Conservation (phyloP, 2,888 invertebrate genomes). For the Sinelater perroti region DNA sequence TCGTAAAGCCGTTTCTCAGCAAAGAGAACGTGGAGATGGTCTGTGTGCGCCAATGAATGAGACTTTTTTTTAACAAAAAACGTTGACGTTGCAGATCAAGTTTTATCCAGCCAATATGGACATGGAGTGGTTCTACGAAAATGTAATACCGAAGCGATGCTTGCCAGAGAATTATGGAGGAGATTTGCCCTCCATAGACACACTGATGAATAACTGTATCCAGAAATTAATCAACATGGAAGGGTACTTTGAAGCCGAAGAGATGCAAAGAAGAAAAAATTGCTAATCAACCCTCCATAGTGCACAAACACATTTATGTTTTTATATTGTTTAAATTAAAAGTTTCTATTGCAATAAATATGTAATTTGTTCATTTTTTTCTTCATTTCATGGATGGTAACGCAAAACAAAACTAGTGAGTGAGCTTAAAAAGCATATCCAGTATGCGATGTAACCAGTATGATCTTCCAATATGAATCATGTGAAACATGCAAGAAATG, state of each 20-base stretch:
- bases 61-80: neutral
- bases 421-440: no score
- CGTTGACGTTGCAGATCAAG: constrained; percentile 62
- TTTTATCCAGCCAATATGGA: constrained; percentile 67
- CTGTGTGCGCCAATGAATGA: constrained; percentile 3
- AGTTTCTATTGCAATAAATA: neutral
- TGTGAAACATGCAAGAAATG: no score
- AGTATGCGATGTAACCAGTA: no score
- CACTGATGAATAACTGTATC: constrained; percentile 44
- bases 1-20: constrained; percentile 67
- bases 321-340: neutral
- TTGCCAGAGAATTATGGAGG: constrained; percentile 72
- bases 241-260: constrained; percentile 49
- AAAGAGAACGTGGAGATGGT: constrained; percentile 42
- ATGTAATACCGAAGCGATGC: constrained; percentile 65
- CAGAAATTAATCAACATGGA: constrained; percentile 44
- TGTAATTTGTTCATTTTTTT: neutral
- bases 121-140: constrained; percentile 65
- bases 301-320: no score
- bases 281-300: no score
- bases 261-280: constrained; percentile 43
- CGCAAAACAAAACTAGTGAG: neutral
- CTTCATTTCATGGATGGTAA: neutral
- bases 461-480: no score
- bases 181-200: constrained; percentile 57